Evolutionary conservation across 2,888 invertebrate species (phyloP).

Genomic region (Cephonodes hylas): DNA sequence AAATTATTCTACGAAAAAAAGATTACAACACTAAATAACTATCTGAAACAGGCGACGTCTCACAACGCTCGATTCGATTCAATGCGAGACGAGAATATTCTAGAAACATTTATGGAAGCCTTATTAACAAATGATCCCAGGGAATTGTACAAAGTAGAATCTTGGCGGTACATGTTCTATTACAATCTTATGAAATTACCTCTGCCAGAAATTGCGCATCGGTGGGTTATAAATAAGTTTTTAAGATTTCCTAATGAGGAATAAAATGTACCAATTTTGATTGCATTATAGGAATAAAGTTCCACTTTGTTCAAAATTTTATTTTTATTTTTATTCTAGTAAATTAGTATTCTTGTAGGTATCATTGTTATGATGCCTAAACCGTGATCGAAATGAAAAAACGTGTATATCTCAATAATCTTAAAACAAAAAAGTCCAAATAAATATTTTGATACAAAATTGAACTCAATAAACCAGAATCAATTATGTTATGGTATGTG

Average conservation of each 20-base stretch:
- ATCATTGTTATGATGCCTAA: no score
- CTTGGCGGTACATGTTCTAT: constrained; percentile 84
- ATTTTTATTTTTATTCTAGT: no score
- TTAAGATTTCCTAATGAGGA: constrained; percentile 80
- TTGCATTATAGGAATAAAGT: neutral
- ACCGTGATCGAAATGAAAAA: no score
- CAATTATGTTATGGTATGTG: no score
- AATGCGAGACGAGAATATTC: constrained; percentile 77
- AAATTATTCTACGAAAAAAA: constrained; percentile 83
- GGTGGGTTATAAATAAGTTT: constrained; percentile 84
- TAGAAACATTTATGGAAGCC: constrained; percentile 83
- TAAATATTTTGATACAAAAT: no score
- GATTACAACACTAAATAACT: constrained; percentile 83
- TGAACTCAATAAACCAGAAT: no score
- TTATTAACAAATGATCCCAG: constrained; percentile 82
- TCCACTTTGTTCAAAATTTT: neutral
- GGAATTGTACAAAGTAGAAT: constrained; percentile 84
- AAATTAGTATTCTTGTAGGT: no score
- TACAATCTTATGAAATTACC: constrained; percentile 83
- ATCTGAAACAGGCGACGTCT: constrained; percentile 72
- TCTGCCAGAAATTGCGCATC: constrained; percentile 77
- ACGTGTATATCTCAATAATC: no score
- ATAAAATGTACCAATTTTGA: constrained; percentile 18
- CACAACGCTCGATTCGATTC: constrained; percentile 67
- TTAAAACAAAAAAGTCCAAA: no score